These are phyloP conservation scores for Prionchulus punctatus DNA, from an alignment of 2,888 invertebrate genomes.

Conservation along the genomic window DNA sequence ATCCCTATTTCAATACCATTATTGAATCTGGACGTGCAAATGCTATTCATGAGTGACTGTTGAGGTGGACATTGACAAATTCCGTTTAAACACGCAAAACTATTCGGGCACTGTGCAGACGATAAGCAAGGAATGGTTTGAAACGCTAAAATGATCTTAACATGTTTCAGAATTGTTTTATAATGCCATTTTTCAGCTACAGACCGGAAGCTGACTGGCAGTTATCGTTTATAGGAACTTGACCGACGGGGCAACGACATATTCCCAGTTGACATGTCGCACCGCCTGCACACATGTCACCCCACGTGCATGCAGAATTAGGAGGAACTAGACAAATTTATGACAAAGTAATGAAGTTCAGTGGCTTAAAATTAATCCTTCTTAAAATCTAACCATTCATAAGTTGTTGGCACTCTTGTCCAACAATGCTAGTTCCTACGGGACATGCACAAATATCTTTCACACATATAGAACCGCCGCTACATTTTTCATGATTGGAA, in stretches of 20 bases:
- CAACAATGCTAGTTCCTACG: neutral
- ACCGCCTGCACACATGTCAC: conserved; percentile 3
- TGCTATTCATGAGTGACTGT: neutral
- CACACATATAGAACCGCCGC: conserved; percentile 16
- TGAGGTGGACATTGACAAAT: conserved; percentile 18
- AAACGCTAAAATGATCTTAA: no score
- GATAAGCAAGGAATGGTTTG: neutral
- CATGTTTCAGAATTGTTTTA: no score
- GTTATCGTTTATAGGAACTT: neutral
- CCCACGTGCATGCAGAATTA: neutral
- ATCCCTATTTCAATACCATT: neutral
- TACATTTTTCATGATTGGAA: conserved; percentile 11
- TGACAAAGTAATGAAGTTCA: neutral
- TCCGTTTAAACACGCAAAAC: conserved; percentile 13
- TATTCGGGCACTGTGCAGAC: neutral
- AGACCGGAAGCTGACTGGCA: neutral
- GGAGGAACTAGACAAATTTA: neutral
- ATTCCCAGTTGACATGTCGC: neutral
- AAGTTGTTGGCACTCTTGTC: neutral
- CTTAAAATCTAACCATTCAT: neutral
- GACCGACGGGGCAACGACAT: conserved; percentile 1
- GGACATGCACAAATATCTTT: conserved; percentile 8
- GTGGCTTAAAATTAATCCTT: neutral
- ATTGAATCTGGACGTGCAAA: neutral
- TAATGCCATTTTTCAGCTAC: no score